Conservation (phyloP, 1,140 invertebrate genomes). For the Cecropterus lyciades region DNA sequence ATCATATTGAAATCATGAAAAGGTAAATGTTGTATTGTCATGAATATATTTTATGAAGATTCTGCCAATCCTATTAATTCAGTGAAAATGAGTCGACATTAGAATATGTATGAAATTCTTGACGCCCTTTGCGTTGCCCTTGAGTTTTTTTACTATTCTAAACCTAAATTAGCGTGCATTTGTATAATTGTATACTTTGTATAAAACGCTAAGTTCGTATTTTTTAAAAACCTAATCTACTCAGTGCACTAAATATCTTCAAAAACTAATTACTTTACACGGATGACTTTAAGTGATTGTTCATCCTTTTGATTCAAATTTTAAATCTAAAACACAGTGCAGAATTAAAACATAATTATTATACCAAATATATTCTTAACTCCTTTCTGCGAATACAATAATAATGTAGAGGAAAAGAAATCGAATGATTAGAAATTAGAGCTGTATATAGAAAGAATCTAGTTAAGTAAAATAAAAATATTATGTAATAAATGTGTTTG, state of each 20-base stretch:
- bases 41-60: constrained; percentile 27
- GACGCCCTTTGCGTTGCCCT: constrained; percentile 11
- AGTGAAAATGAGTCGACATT: constrained; percentile 14
- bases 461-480: no score
- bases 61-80: constrained; percentile 8
- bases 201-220: constrained; percentile 15
- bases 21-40: constrained; percentile 46
- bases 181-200: constrained; percentile 24
- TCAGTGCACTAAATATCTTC: constrained; percentile 29
- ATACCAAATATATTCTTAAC: background rate
- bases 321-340: constrained; percentile 20
- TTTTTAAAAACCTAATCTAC: constrained; percentile 31
- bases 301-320: constrained; percentile 1
- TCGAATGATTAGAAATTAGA: background rate
- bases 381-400: background rate
- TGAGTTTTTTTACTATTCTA: constrained; percentile 21
- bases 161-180: constrained; percentile 36
- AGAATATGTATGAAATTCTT: constrained; percentile 1
- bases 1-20: constrained; percentile 53
- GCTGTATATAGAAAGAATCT: no score
- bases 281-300: background rate
- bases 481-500: no score
- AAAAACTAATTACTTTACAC: constrained; percentile 15
- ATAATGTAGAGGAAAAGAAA: background rate
- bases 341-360: constrained; percentile 1